A percentile compares a stretch with the other conserved stretches of the same genome.
Evolutionary conservation across 2,888 invertebrate species (phyloP).

Genomic region (Galerucella calmariensis): DNA sequence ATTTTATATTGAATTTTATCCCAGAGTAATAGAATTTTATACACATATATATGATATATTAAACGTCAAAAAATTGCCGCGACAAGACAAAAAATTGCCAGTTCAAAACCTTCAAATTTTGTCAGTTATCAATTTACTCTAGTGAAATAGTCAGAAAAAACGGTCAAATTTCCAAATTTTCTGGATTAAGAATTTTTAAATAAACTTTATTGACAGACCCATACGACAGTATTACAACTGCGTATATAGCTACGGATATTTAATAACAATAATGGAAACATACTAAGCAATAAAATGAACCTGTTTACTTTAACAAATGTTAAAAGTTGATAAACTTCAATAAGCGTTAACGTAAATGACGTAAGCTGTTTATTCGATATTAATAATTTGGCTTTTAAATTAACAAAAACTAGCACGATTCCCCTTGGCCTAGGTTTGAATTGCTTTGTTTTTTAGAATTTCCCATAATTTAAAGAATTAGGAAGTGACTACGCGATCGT

Average conservation of each 20-base stretch:
- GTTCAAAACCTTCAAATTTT: too few species aligned
- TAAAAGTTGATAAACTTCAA: conserved; percentile 1
- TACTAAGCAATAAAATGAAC: conserved; percentile 1
- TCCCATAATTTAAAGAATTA: not conserved
- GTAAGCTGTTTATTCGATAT: not conserved
- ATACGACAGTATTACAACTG: not conserved
- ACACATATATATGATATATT: too few species aligned
- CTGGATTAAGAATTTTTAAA: too few species aligned
- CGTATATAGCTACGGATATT: not conserved
- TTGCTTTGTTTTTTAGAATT: conserved; percentile 2
- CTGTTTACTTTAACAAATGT: not conserved
- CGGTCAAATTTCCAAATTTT: too few species aligned
- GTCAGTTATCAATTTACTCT: too few species aligned
- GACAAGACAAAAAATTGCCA: too few species aligned
- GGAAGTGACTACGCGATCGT: not conserved
- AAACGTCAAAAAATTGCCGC: too few species aligned
- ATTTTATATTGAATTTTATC: too few species aligned
- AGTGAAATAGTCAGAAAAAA: too few species aligned
- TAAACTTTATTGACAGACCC: too few species aligned
- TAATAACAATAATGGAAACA: not conserved
- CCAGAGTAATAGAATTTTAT: too few species aligned
- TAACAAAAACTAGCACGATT: not conserved
- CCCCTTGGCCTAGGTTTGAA: conserved; percentile 2
- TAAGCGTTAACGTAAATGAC: not conserved
- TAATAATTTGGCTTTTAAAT: not conserved